Percentiles rank a stretch among this genome's conserved stretches.
phyloP scores from a whole-genome alignment of 1,140 invertebrate genomes.

The Piezodorus guildinii region DNA sequence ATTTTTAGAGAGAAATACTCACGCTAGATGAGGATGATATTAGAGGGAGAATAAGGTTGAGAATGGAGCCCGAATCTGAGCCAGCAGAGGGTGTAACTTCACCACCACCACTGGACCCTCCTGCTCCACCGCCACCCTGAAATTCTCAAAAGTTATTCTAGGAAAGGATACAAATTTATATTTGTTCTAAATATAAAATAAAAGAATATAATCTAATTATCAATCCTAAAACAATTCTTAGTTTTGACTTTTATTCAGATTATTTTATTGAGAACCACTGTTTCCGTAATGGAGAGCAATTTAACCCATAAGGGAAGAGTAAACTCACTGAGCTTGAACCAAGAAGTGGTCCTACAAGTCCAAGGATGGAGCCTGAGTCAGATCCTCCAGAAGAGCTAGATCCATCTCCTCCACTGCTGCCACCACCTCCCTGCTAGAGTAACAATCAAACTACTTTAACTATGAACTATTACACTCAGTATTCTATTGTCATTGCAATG shows the following conservation, averaged over 20 bases:
- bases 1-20: background rate
- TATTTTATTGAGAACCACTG: too few relatives aligned
- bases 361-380: conserved; percentile 28
- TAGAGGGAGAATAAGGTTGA: conserved; percentile 27
- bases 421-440: background rate
- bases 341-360: conserved; percentile 20
- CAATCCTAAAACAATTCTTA: too few relatives aligned
- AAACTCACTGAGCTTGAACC: conserved; percentile 16
- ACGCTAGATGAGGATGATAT: conserved; percentile 27
- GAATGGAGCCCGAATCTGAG: conserved; percentile 28
- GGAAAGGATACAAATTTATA: too few relatives aligned
- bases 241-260: too few relatives aligned
- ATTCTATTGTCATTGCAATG: too few relatives aligned
- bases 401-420: conserved; percentile 18
- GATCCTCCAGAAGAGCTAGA: conserved; percentile 20
- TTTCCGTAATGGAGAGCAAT: too few relatives aligned
- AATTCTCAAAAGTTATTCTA: background rate
- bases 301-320: too few relatives aligned
- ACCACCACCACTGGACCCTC: conserved; percentile 17
- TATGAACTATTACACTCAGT: too few relatives aligned
- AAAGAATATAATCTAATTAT: too few relatives aligned
- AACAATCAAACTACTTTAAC: too few relatives aligned
- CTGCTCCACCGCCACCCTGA: conserved; percentile 8
- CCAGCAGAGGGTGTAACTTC: conserved; percentile 20
- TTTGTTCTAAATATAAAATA: too few relatives aligned